Evolutionary conservation across 92 coral and sea anemone genomes (phyloP).

Genomic region (Zoanthus solanderi): DNA sequence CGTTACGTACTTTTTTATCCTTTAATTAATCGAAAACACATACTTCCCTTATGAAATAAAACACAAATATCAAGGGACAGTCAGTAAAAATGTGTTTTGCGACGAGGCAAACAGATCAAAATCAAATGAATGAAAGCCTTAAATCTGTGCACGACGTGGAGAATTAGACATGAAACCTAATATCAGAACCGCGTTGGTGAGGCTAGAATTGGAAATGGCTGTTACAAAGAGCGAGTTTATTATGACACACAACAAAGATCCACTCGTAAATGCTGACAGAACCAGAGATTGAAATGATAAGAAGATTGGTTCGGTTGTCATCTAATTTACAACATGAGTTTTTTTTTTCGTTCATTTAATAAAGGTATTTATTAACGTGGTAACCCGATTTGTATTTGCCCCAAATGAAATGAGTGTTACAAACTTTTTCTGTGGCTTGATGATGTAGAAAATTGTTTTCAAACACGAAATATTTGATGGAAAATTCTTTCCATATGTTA

Average conservation of each 20-base stretch:
- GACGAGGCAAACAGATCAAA: neutral
- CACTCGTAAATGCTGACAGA: neutral
- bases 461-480: neutral
- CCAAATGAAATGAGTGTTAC: neutral
- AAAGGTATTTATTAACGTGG: neutral
- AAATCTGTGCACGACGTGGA: neutral
- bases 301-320: neutral
- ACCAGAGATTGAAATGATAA: neutral
- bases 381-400: neutral
- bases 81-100: neutral
- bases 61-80: neutral
- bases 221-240: neutral
- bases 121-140: neutral
- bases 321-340: neutral
- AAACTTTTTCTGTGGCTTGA: neutral
- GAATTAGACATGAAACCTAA: neutral
- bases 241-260: neutral
- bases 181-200: neutral
- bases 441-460: neutral
- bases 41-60: neutral
- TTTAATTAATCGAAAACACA: neutral
- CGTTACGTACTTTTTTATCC: neutral
- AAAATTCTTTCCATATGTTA: neutral
- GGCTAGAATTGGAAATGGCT: neutral
- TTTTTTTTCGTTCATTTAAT: neutral